phyloP scores from a whole-genome alignment of 2,113 vertebrate genomes.

The Himantopus leucocephalus region DNA sequence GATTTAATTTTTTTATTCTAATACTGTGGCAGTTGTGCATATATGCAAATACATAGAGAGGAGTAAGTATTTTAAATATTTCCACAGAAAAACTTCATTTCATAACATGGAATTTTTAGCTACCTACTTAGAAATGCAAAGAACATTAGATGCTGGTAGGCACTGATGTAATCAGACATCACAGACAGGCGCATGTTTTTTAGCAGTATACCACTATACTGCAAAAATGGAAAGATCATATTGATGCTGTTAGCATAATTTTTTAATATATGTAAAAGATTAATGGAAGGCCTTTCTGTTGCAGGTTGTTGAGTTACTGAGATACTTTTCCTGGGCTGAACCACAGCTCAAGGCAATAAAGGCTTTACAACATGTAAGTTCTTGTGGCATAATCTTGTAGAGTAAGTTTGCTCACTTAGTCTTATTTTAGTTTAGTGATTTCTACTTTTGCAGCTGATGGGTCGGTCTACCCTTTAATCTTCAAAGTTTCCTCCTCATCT shows the following conservation, averaged over 20 bases:
- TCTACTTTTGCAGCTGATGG: neutral
- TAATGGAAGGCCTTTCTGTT: slow-evolving; percentile 32
- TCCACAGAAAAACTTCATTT: neutral
- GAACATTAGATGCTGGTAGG: neutral
- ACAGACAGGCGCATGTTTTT: neutral
- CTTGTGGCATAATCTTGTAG: neutral
- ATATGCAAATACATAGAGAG: neutral
- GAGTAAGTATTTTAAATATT: neutral
- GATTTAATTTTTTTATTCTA: neutral
- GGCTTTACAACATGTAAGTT: slow-evolving; percentile 94
- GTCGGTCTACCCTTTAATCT: neutral
- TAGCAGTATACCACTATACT: neutral
- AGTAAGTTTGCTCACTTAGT: neutral
- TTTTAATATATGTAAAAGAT: neutral
- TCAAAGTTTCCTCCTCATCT: neutral
- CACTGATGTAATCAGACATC: neutral
- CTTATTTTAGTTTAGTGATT: neutral
- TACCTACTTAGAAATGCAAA: neutral
- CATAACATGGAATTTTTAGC: neutral
- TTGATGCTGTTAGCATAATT: neutral
- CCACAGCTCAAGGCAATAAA: slow-evolving; percentile 97
- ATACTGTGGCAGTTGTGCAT: neutral
- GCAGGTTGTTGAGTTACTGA: slow-evolving; percentile 94
- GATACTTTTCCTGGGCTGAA: slow-evolving; percentile 98
- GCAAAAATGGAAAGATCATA: neutral